Evolutionary conservation across 2,113 vertebrate species (phyloP), one percentile per base, ranked within the genome.

Genomic region (Heterotis niloticus): DNA sequence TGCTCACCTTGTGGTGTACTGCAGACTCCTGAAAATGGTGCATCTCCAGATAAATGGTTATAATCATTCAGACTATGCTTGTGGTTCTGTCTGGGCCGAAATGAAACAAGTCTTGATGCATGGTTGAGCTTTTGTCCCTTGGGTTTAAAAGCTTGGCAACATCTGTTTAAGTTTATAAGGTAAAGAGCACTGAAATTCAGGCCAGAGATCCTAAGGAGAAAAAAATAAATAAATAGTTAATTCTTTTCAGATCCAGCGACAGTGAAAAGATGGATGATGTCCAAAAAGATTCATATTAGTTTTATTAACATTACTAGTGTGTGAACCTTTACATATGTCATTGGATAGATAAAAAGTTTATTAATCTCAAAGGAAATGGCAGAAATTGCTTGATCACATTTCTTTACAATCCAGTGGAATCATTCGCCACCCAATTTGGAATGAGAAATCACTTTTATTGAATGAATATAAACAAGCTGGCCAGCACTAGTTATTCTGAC

Each of bases 361-460:
- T n/a, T 71, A 23, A n/a, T 72, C 51, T 52, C 24, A 52, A 44
- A 66, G 23, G n/a, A 66, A 66, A 10, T 5, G 23, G 64, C 64
- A 66, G 5, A 66, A 11, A 44, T 52, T 52, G 51, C 34, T 70
- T 28, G 20, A 29, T 60, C 34, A 28, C 28, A 13, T 51, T 20
- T 59, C 4, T 75, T 26, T 20, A 24, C 28, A 62, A 20, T 64
- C 57, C 26, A 26, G 34, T n/a, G 71, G 24, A 77, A 77, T 83
- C 78, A 75, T 54, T 52, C 77, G 79, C 54, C 44, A 71, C 75
- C 69, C 82, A 85, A 86, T 89, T 93, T 91, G 90, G 93, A 94
- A 95, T 96, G 93, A 94, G 95, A 78, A 84, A 91, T 82, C 85
- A 89, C 84, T 87, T 97, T 97, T 92, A 93, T 93, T 93, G 90